phyloP scores from a whole-genome alignment of 2,888 invertebrate species.

The Machimus atricapillus region DNA sequence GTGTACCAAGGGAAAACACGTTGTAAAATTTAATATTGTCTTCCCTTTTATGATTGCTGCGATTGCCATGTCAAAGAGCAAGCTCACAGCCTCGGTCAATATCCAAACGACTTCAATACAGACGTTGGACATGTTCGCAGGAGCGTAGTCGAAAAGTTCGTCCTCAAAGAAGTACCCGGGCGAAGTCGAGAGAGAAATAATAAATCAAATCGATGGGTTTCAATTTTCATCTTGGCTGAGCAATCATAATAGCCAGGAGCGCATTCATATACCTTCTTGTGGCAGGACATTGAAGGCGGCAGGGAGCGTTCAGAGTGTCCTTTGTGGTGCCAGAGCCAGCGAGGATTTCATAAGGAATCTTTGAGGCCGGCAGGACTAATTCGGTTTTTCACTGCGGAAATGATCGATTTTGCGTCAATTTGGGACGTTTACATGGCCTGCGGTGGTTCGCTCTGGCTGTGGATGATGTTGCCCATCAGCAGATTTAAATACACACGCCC shows the following conservation, averaged over 20 bases:
- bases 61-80: neutral
- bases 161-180: neutral
- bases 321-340: neutral
- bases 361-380: neutral
- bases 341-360: neutral
- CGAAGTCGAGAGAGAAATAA: neutral
- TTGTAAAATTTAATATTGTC: conserved; percentile 24
- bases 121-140: neutral
- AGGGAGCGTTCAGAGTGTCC: neutral
- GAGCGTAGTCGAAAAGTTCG: neutral
- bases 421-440: conserved; percentile 23
- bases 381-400: conserved; percentile 3
- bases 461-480: neutral
- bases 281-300: neutral
- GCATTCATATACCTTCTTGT: conserved; percentile 14
- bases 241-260: conserved; percentile 38
- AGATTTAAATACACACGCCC: neutral
- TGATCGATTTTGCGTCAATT: conserved; percentile 33
- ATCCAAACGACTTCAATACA: neutral
- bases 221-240: conserved; percentile 39
- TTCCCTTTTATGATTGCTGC: neutral
- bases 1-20: neutral
- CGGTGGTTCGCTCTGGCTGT: neutral
- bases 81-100: neutral
- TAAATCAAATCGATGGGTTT: conserved; percentile 38